Conservation (phyloP, 2,797 vertebrate species). For the Lithobates pipiens region DNA sequence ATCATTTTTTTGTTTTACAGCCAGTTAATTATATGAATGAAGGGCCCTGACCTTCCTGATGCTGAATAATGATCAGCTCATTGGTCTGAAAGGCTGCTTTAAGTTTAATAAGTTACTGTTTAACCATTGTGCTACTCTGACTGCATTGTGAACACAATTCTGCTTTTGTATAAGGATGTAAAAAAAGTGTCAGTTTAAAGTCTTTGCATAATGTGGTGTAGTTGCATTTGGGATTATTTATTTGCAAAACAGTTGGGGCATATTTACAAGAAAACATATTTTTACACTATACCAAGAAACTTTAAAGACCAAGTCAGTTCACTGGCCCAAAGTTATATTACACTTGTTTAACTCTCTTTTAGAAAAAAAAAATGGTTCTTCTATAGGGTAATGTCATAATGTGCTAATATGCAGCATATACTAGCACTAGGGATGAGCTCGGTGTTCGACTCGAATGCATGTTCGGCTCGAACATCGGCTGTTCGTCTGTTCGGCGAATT, state of each 20-base stretch:
- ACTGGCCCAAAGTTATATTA: too few species aligned
- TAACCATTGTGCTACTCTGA: slow-evolving; percentile 43
- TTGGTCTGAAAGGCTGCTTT: slow-evolving; percentile 23
- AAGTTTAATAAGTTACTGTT: slow-evolving; percentile 56
- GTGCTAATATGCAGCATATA: too few species aligned
- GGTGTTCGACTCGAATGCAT: too few species aligned
- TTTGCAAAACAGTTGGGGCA: neutral
- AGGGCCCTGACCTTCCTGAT: slow-evolving; percentile 20
- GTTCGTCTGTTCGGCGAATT: too few species aligned
- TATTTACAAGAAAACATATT: too few species aligned
- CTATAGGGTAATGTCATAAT: too few species aligned
- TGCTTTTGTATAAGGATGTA: slow-evolving; percentile 32
- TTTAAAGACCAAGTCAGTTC: too few species aligned
- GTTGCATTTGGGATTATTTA: neutral
- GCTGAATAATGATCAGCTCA: slow-evolving; percentile 43
- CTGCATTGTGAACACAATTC: slow-evolving; percentile 43
- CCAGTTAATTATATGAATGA: slow-evolving; percentile 13
- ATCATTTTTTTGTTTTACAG: slow-evolving; percentile 15
- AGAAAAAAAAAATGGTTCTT: too few species aligned
- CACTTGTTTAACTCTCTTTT: too few species aligned
- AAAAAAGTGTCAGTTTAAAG: neutral
- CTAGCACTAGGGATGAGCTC: too few species aligned
- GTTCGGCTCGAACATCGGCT: too few species aligned
- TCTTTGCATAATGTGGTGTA: neutral
- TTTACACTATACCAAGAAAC: too few species aligned